Base-by-base conservation (phyloP, 2,888 invertebrate species). In the Julus scandinavius region DNA sequence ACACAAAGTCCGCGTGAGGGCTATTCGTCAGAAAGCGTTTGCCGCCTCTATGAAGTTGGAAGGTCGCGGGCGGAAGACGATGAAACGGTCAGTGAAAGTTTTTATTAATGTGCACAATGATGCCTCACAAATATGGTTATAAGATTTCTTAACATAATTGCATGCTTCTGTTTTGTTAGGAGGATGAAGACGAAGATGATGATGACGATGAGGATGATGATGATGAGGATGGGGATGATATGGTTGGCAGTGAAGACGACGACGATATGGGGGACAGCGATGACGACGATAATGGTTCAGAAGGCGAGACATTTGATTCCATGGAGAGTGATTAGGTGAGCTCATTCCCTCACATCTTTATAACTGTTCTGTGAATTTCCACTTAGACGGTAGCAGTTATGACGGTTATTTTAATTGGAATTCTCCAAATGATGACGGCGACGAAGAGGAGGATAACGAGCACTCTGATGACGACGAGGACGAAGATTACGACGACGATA, bases 21-120 rank as follows among this genome's bases (percentile, higher is more conserved):
- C 89, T 95, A 96, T 89, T 95, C 96, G 90, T 96, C 97, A 91
- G 98, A 98, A 93, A 97, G 97, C 2, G 95, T 96, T 90, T 97
- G 98, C 89, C 95, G 97, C 91, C 93, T 99, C 17, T 99, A 98
- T 92, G 98, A 99, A 91, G 96, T 99, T 38, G 99, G 99, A 0
- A 94, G 97, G 90, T 94, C 95, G 91, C 94, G 97, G 91, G 96
- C 96, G 91, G 96, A 96, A 91, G 97, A 98, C 90, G 98, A 98
- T 91, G 97, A 97, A 92, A 96, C 95, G 93, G 96, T 95, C 89
- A 45, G 41, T 40, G n/a, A 15, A 38, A 58, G 15, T 54, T 87
- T 87, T 29, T 29, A 29, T 29, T 29, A 1, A 29, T 29, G 0
- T 29, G 29, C 29, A 29, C 29, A 29, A 29, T 29, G 29, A 0